Evolutionary conservation across 2,113 vertebrate species (phyloP).

Genomic region (Ammospiza nelsoni): DNA sequence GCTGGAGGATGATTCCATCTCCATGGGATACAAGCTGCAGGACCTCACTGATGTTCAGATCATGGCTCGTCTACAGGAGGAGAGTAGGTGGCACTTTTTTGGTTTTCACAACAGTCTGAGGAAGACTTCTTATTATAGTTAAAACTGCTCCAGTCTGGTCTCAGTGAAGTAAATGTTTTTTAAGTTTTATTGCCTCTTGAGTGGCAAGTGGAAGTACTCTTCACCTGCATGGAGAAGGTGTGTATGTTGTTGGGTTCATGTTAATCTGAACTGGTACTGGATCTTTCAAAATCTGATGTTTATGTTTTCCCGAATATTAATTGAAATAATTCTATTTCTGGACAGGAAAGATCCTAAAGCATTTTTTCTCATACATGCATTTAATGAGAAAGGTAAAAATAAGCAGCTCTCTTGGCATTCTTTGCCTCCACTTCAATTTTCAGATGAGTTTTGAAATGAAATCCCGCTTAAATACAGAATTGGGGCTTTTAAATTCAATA

Average conservation of each 20-base stretch:
- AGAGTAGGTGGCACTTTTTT: constrained; percentile 83
- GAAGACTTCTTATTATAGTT: neutral
- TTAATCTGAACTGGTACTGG: neutral
- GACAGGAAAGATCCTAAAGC: neutral
- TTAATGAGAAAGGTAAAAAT: neutral
- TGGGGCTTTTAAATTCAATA: neutral
- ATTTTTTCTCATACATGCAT: neutral
- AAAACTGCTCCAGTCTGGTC: neutral
- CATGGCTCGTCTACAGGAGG: constrained; percentile 98
- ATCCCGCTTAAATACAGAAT: neutral
- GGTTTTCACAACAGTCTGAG: neutral
- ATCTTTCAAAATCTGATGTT: neutral
- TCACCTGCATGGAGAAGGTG: neutral
- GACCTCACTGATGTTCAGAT: constrained; percentile 98
- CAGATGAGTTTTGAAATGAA: neutral
- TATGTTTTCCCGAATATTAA: neutral
- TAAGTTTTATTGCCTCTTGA: accelerated
- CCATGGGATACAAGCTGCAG: constrained; percentile 96
- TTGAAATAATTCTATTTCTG: neutral
- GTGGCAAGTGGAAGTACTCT: neutral
- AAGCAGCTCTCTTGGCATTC: neutral
- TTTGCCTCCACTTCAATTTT: neutral
- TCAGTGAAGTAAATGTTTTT: neutral
- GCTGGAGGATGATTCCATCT: constrained; percentile 90
- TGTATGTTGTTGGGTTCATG: accelerated